Conservation (phyloP, 2,888 invertebrate genomes). For the Hydropsyche betteni region DNA sequence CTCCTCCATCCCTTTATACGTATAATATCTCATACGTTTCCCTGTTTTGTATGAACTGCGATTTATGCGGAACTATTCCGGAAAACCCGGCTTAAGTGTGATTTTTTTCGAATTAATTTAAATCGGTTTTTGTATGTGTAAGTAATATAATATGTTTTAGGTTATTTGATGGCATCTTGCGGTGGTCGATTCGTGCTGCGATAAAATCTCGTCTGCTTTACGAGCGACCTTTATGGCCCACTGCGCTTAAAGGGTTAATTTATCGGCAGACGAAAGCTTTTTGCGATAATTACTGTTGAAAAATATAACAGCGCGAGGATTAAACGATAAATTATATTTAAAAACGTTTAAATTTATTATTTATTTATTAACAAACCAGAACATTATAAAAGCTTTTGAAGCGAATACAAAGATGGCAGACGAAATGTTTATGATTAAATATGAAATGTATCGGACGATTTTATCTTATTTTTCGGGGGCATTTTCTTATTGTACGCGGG, state of each 20-base stretch:
- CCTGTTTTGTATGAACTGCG: too few relatives aligned
- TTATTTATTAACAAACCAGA: too few relatives aligned
- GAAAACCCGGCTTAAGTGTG: too few relatives aligned
- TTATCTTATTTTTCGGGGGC: conserved; percentile 23
- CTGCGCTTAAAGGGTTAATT: conserved; percentile 14
- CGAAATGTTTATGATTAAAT: conserved; percentile 44
- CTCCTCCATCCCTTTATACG: neutral
- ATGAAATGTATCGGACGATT: conserved; percentile 19
- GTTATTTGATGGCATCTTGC: conserved; percentile 10
- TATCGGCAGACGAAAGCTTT: neutral
- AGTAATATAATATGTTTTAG: too few relatives aligned
- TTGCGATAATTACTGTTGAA: conserved; percentile 20
- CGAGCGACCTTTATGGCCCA: conserved; percentile 18
- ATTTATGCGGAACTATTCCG: too few relatives aligned
- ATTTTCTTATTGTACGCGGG: conserved; percentile 42
- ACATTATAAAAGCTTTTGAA: neutral
- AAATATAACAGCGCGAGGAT: neutral
- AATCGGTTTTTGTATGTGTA: too few relatives aligned
- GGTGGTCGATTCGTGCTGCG: conserved; percentile 27
- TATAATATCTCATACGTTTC: too few relatives aligned
- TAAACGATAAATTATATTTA: too few relatives aligned
- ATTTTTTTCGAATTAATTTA: too few relatives aligned
- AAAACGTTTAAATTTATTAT: too few relatives aligned
- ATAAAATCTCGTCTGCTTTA: conserved; percentile 27
- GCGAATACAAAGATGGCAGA: neutral